Base-by-base conservation (phyloP, 1,140 invertebrate species). In the Eubasilissa regina region DNA sequence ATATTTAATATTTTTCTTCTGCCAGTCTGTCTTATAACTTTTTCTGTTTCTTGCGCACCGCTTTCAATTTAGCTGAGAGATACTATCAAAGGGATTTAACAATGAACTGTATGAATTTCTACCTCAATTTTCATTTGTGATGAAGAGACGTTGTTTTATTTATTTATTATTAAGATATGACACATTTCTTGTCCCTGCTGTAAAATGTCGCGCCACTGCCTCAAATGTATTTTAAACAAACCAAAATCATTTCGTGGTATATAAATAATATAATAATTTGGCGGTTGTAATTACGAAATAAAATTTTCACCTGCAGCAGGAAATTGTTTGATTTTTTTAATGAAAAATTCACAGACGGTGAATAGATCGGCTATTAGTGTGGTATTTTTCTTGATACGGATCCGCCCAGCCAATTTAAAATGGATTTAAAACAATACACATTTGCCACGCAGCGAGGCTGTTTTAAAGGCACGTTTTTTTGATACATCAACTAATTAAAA, bases 321-420 rank as follows among this genome's bases (percentile, higher is more conserved):
- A 81, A 81, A 81, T 72, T 25, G 74, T 62, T 47, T 35, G 75
- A 53, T 64, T 77, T 68, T 77, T 76, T 76, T 60, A n/a, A 1
- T 60, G 17, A 51, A 21, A 66, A 58, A 75, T 66, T 53, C 62
- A 44, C 62, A 76, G 66, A 56, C 72, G 53, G 58, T 51, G 45
- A 66, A 62, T 74, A 25, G 70, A 74, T 56, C 35, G 3, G 77
- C 25, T 60, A 79, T 79, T 79, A 79, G 55, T 13, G 62, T 4
- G 21, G 17, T 47, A 43, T 72, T 60, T 64, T 53, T 10, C 56
- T 79, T 75, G 48, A 66, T 62, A 48, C 19, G 47, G 73, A 11
- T 60, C 70, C 80, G 80, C 73, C 80, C 80, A 60, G 45, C 48
- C 48, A 81, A 81, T 81, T 81, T 79, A 79, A 79, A 81, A 79